Base-by-base conservation (phyloP, 2,888 invertebrate genomes). In the Rhorus exstirpatorius region DNA sequence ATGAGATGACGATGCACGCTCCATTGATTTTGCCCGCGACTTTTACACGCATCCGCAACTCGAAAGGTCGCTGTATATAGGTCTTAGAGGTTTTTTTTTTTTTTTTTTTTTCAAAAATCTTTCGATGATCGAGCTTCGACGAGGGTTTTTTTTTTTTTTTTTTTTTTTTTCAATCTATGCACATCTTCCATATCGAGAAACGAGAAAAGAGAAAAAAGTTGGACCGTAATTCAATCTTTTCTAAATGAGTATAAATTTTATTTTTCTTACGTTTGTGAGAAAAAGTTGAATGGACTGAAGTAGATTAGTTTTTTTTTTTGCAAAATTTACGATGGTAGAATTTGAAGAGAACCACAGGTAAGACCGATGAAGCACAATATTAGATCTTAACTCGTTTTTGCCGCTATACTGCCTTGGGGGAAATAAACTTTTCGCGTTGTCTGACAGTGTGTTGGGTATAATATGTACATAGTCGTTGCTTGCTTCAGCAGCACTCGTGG, bases 1-100 rank as follows among this genome's bases (percentile, higher is more conserved):
- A 58, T n/a, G 81, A 75, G 44, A 78, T 49, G 41, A 81, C 53
- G 68, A 86, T 76, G 38, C 35, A 76, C 84, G 77, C 60, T 78
- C 53, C 53, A 70, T 55, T 31, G 61, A 53, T 63, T 55, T 17
- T 44, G 41, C n/a, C n/a, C 21, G 12, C 10, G 55, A 58, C 21
- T 41, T 58, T 17, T 19, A 60, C 26, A 12, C 14, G 17, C 51
- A 8, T 31, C 0, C n/a, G n/a, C n/a, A n/a, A n/a, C n/a, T n/a
- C n/a, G n/a, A n/a, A n/a, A n/a, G n/a, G n/a, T n/a, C n/a, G n/a
- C n/a, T n/a, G n/a, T n/a, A n/a, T n/a, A n/a, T n/a, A n/a, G n/a
- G n/a, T n/a, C n/a, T 31, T 14, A 26, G 41, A 55, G 44, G 10
- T 51, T 6, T 21, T 63, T n/a, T n/a, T 61, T 46, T 26, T 58